Base-by-base conservation (phyloP, 2,797 vertebrate species). In the Phataginus tetradactyla region DNA sequence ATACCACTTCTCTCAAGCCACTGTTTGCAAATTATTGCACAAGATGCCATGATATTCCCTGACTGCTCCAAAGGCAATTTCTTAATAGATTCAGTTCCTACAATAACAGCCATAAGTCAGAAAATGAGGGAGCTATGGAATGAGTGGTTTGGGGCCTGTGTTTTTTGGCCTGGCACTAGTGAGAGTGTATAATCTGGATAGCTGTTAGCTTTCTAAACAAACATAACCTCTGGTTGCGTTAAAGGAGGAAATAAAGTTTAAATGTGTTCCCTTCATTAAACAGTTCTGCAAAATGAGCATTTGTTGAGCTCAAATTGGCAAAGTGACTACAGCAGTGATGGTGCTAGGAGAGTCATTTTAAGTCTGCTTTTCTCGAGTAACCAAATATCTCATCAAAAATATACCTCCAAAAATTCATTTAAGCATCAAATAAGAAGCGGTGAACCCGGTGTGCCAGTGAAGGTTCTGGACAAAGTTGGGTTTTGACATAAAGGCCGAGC, bases 121-220 rank as follows among this genome's bases (percentile, higher is more conserved):
- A 98, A 97, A 96, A 95, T 85, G 96, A 97, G 74, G 89, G 96
- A 96, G 83, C 94, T 98, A 97, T 93, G 97, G 98, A 98, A 98
- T 98, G 96, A 94, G 98, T 97, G 98, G 97, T 98, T 98, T 98
- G 90, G 97, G 96, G 77, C 49, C 4, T 98, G 98, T 98, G 92
- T 91, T 94, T 98, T 98, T 99, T 99, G 98, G 98, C 98, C 98
- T 27, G 21, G 95, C 92, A 90, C 59, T 97, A 86, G n/a, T 61
- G 94, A 80, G 91, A 98, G 87, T 93, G 94, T 97, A 97, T 98
- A 98, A 98, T 98, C 98, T 98, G 96, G 98, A 97, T 86, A 98
- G 98, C 98, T 97, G 97, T 98, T 98, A 98, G 96, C 93, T 98
- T 98, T 98, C 97, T 98, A 98, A 98, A 98, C 96, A 99, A 98